Evolutionary conservation across 2,888 invertebrate genomes (phyloP).

Genomic region (Melangyna quadrimaculata): DNA sequence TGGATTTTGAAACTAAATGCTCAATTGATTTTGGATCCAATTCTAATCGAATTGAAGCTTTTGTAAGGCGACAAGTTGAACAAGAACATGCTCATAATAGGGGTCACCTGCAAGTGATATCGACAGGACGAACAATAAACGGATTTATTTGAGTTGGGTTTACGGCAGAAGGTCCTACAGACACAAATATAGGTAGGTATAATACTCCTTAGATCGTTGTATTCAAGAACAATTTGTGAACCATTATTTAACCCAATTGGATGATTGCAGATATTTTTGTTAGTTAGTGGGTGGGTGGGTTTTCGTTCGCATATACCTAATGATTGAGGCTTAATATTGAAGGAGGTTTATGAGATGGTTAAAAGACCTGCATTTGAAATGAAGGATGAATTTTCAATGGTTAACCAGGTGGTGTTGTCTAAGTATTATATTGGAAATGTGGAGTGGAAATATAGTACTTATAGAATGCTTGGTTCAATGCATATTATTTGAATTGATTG

Average conservation of each 20-base stretch:
- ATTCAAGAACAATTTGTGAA: constrained; percentile 17
- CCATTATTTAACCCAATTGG: constrained; percentile 31
- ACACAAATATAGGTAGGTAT: not conserved
- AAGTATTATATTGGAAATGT: constrained; percentile 1
- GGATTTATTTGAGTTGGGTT: constrained; percentile 34
- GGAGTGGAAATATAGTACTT: not conserved
- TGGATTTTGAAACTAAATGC: constrained; percentile 21
- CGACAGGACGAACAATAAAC: constrained; percentile 24
- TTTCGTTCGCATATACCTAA: constrained; percentile 19
- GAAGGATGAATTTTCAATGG: constrained; percentile 44
- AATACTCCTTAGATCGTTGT: not conserved
- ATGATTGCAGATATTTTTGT: constrained; percentile 37
- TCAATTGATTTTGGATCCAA: constrained; percentile 16
- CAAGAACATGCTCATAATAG: constrained; percentile 24
- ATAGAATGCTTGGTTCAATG: not conserved
- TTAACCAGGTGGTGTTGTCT: constrained; percentile 6
- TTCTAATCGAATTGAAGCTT: constrained; percentile 6
- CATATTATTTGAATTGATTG: constrained; percentile 36
- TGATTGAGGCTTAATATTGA: constrained; percentile 35
- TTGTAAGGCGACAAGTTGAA: constrained; percentile 10
- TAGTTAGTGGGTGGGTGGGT: not conserved
- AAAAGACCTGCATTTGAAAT: constrained; percentile 53
- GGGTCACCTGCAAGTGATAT: constrained; percentile 21
- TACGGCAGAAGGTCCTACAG: not conserved
- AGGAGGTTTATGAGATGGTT: constrained; percentile 26